Conservation (phyloP, 2,797 vertebrate genomes). For the Peromyscus eremicus region DNA sequence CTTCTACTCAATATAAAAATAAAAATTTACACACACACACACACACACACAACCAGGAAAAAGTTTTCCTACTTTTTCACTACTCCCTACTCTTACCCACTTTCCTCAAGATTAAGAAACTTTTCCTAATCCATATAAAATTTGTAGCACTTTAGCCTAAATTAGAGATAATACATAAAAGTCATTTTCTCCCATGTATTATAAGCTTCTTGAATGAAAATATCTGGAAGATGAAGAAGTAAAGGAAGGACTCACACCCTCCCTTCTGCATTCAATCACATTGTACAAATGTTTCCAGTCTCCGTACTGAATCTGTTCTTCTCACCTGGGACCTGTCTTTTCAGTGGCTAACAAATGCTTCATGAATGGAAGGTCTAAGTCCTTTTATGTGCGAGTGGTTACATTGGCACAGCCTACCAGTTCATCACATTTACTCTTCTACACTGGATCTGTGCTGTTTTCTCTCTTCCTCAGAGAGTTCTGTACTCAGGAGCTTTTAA, state of each 20-base stretch:
- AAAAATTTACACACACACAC: background rate
- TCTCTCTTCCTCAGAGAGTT: background rate
- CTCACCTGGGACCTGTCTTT: background rate
- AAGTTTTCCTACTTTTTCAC: background rate
- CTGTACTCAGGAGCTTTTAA: background rate
- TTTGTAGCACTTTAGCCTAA: background rate
- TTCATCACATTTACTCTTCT: background rate
- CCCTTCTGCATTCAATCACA: background rate
- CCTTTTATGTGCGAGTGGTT: background rate
- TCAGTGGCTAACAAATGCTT: background rate
- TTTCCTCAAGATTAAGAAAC: background rate
- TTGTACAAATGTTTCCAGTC: background rate
- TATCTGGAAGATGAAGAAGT: background rate
- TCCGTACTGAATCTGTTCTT: background rate
- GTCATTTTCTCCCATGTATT: background rate
- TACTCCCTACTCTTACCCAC: accelerated
- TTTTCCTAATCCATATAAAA: background rate
- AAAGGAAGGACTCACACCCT: background rate
- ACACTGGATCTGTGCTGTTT: background rate
- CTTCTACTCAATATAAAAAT: background rate
- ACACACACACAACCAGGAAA: background rate
- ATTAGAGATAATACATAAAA: background rate
- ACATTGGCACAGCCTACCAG: background rate
- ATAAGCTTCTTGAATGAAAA: conserved; percentile 5
- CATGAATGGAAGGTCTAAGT: background rate